phyloP scores from a whole-genome alignment of 2,797 vertebrate species.

The Tapirus indicus region DNA sequence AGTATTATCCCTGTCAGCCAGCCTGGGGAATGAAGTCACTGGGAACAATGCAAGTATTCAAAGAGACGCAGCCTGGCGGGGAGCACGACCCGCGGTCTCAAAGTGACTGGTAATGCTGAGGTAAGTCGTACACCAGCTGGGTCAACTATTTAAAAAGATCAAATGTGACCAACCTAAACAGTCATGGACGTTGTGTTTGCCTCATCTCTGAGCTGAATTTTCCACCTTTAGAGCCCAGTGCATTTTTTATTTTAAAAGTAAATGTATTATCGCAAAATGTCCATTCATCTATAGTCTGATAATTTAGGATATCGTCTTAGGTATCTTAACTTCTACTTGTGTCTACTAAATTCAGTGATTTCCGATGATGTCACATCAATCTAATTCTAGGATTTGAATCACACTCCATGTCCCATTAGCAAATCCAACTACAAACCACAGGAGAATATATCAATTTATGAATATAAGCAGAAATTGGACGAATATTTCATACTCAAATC shows the following conservation, averaged over 20 bases:
- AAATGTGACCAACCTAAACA: constrained; percentile 55
- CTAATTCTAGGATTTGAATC: constrained; percentile 5
- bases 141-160: constrained; percentile 77
- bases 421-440: constrained; percentile 12
- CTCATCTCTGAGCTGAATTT: constrained; percentile 76
- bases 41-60: constrained; percentile 74
- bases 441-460: not conserved
- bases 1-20: constrained; percentile 24
- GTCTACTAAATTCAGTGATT: not conserved
- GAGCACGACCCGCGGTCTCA: constrained; percentile 8
- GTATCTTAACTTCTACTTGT: not conserved
- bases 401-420: not conserved
- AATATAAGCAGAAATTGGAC: constrained; percentile 33
- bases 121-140: constrained; percentile 77
- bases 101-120: constrained; percentile 42
- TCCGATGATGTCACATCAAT: not conserved
- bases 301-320: not conserved
- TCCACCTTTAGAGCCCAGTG: constrained; percentile 71
- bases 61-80: constrained; percentile 23
- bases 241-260: constrained; percentile 66
- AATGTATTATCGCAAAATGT: constrained; percentile 35
- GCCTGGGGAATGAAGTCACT: constrained; percentile 66
- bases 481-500: not conserved
- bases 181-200: not conserved
- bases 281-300: not conserved